phyloP scores from a whole-genome alignment of 2,888 invertebrate species.

The Dusona sp. region DNA sequence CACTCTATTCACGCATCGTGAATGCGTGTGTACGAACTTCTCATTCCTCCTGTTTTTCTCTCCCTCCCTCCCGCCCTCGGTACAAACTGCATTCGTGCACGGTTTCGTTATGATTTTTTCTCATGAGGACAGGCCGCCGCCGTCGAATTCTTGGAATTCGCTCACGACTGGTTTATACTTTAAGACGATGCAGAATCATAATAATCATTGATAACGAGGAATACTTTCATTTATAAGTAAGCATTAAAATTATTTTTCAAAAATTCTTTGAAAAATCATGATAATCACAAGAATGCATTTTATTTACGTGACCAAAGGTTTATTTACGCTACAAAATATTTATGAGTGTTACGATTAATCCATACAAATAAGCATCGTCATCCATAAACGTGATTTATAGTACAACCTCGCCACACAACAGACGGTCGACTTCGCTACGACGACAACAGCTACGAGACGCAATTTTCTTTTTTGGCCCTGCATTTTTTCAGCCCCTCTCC shows the following conservation, averaged over 20 bases:
- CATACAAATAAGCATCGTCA: slow-evolving; percentile 1
- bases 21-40: slow-evolving; percentile 36
- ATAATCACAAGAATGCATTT: no score
- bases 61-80: neutral
- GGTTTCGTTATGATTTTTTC: slow-evolving; percentile 13
- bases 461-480: neutral
- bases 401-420: neutral
- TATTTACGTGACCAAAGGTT: neutral
- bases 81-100: slow-evolving; percentile 20
- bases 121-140: slow-evolving; percentile 26
- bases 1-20: slow-evolving; percentile 63
- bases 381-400: neutral
- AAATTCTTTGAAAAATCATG: neutral
- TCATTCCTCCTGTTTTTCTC: neutral
- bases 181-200: slow-evolving; percentile 1
- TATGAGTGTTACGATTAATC: neutral
- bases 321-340: neutral
- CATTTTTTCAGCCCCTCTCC: slow-evolving; percentile 54
- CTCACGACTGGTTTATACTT: slow-evolving; percentile 8
- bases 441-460: slow-evolving; percentile 31
- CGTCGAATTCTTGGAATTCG: slow-evolving; percentile 36
- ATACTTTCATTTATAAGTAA: neutral
- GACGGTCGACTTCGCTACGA: slow-evolving; percentile 35
- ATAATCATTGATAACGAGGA: neutral
- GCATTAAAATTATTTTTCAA: neutral